Conservation (phyloP, 2,113 vertebrate species). For the Donacobius atricapilla region DNA sequence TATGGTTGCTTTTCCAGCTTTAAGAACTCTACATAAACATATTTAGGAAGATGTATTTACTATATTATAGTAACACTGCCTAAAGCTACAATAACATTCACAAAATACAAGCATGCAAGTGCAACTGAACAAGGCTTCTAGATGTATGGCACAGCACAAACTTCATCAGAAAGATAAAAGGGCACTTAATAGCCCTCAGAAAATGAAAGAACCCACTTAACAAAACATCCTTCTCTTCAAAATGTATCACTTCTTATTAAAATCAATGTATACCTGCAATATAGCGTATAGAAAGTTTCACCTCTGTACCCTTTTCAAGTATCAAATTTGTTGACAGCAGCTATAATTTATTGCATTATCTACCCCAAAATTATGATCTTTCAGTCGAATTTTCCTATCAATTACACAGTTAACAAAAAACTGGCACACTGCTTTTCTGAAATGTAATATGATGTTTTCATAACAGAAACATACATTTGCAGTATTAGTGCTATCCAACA, state of each 20-base stretch:
- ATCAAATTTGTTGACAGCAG: neutral
- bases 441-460: neutral
- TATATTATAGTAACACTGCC: neutral
- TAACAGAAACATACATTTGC: neutral
- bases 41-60: constrained; percentile 5
- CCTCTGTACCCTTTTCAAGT: neutral
- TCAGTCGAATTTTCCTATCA: neutral
- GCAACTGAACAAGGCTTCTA: neutral
- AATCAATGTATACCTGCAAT: neutral
- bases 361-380: neutral
- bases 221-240: neutral
- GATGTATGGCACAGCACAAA: neutral
- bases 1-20: constrained; percentile 85
- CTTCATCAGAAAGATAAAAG: neutral
- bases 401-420: neutral
- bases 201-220: neutral
- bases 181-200: neutral
- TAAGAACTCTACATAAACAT: constrained; percentile 81
- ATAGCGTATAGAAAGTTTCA: neutral
- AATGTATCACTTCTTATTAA: neutral
- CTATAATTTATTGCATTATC: neutral
- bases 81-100: neutral
- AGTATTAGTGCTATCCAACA: neutral
- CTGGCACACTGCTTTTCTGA: neutral
- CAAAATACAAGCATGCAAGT: neutral